Evolutionary conservation across 1,140 invertebrate species (phyloP).

Genomic region (Drosophila virilis): DNA sequence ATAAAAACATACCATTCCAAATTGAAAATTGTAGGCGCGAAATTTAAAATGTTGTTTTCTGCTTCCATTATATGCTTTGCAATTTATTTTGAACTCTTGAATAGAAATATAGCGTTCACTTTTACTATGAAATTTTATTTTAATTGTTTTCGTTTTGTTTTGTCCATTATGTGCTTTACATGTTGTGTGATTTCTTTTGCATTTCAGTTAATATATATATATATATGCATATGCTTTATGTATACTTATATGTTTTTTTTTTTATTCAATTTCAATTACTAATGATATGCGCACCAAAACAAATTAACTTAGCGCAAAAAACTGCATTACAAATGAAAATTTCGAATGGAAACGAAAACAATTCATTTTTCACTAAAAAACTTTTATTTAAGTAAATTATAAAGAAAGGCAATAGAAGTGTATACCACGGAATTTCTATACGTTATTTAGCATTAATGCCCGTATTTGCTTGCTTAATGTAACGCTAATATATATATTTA

Average conservation of each 20-base stretch:
- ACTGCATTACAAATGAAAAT: slow-evolving; percentile 31
- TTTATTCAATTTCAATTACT: slow-evolving; percentile 55
- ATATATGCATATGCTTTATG: slow-evolving; percentile 58
- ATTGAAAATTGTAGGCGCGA: neutral
- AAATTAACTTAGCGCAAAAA: slow-evolving; percentile 59
- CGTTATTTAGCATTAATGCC: slow-evolving; percentile 60
- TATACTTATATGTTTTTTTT: slow-evolving; percentile 44
- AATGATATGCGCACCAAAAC: slow-evolving; percentile 76
- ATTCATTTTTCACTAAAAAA: slow-evolving; percentile 58
- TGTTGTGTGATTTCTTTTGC: slow-evolving; percentile 65
- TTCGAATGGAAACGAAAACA: slow-evolving; percentile 26
- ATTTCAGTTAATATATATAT: slow-evolving; percentile 46
- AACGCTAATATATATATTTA: slow-evolving; percentile 64
- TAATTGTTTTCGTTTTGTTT: slow-evolving; percentile 60
- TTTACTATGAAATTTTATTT: slow-evolving; percentile 77
- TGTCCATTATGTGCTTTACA: slow-evolving; percentile 78
- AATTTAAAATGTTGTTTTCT: neutral
- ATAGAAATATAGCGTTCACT: neutral
- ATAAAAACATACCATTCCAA: too few species aligned
- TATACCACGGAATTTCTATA: slow-evolving; percentile 70
- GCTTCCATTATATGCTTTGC: too few species aligned
- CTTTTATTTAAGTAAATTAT: slow-evolving; percentile 75
- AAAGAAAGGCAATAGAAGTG: slow-evolving; percentile 77
- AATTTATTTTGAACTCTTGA: neutral
- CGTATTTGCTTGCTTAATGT: slow-evolving; percentile 61